Conservation (phyloP, 2,113 vertebrate species). For the Apistogramma diplotaenia region DNA sequence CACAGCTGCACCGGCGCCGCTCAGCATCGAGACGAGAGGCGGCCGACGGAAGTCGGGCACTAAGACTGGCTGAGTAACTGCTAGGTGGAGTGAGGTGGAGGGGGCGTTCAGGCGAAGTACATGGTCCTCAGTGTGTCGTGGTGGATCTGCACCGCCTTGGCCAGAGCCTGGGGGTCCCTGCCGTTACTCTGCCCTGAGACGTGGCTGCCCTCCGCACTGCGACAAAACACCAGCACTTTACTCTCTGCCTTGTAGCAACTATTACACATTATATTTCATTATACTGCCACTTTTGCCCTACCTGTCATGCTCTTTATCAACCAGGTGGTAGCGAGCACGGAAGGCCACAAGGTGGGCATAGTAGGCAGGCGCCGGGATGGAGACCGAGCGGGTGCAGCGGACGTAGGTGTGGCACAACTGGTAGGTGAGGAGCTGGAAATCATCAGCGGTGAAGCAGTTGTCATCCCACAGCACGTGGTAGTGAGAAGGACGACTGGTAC, state of each 20-base stretch:
- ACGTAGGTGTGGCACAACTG: conserved; percentile 99
- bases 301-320: conserved; percentile 99
- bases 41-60: conserved; percentile 59
- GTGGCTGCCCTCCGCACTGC: conserved; percentile 79
- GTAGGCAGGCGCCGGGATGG: conserved; percentile 96
- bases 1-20: neutral
- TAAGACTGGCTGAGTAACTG: conserved; percentile 55
- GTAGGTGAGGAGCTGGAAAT: conserved; percentile 97
- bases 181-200: conserved; percentile 80
- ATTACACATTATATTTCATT: too few species aligned
- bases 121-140: conserved; percentile 80
- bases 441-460: conserved; percentile 96
- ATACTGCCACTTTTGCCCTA: conserved; percentile 52
- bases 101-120: conserved; percentile 74
- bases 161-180: conserved; percentile 74
- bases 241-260: neutral
- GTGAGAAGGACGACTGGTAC: conserved; percentile 95
- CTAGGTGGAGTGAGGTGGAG: conserved; percentile 8
- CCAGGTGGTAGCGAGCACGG: conserved; percentile 94
- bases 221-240: neutral
- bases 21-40: neutral
- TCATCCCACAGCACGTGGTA: conserved; percentile 98
- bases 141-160: conserved; percentile 80
- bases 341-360: conserved; percentile 97
- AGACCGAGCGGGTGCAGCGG: conserved; percentile 95